Evolutionary conservation across 2,797 vertebrate species (phyloP), one percentile per base, ranked within the genome.

Genomic region (Phoebastria nigripes): DNA sequence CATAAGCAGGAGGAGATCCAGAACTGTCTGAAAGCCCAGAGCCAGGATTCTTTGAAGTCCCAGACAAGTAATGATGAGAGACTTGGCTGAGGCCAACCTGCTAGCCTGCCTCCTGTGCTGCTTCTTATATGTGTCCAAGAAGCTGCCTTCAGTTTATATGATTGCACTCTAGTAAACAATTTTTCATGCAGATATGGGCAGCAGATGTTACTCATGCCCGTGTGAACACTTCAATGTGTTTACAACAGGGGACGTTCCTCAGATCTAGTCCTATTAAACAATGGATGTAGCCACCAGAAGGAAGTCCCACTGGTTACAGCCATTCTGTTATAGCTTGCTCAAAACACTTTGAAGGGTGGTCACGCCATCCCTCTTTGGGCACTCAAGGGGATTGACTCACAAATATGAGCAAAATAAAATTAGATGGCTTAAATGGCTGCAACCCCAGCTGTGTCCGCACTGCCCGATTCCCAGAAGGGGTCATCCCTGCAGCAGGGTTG

Each of bases 181-280:
- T 89, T 82, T 97, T 94, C 96, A 93, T 89, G 95, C 95, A 94
- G 96, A 70, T 87, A 66, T 10, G 63, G 83, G 69, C 94, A 97
- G 94, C 96, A 97, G 94, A 97, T 97, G 93, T 96, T 96, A 80
- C 90, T 96, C 77, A 47, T 94, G 96, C 96, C 82, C 84, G 87
- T 93, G 94, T 89, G 82, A 95, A 77, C 95, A 69, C 82, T 91
- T 94, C 78, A 76, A 9, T 91, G 83, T 83, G 79, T 96, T 89
- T 91, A 74, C 88, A 96, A 61, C 76, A 93, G 86, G 55, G 85
- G 93, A 89, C 3, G 62, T 81, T 88, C 12, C n/a, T 95, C 72
- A 66, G 79, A 89, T 42, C 65, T 46, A 47, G 58, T 51, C 73
- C 55, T 63, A 31, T 69, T 72, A 79, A 94, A 94, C 92, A 92